Evolutionary conservation across 1,140 invertebrate species (phyloP).

Genomic region (Dreissena rostriformis): DNA sequence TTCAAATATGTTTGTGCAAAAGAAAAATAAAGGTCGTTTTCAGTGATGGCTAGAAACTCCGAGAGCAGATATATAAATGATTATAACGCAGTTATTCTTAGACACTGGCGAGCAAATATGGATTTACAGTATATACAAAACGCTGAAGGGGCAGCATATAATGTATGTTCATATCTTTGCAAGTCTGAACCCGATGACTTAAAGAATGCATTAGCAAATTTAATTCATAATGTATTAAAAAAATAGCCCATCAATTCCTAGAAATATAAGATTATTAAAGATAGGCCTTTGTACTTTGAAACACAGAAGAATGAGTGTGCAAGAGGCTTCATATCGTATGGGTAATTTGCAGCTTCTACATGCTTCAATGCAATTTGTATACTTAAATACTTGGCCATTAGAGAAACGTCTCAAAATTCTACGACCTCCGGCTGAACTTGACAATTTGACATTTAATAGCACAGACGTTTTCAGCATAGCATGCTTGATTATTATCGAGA

Average conservation of each 20-base stretch:
- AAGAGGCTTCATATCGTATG: conserved; percentile 41
- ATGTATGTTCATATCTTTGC: conserved; percentile 58
- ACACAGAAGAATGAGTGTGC: conserved; percentile 35
- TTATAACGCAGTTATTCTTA: conserved; percentile 46
- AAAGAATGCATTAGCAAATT: conserved; percentile 37
- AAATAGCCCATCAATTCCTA: conserved; percentile 3
- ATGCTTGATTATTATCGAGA: conserved; percentile 53
- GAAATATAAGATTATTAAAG: conserved; percentile 22
- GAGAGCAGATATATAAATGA: conserved; percentile 4
- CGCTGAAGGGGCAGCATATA: conserved; percentile 60
- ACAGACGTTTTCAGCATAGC: conserved; percentile 49
- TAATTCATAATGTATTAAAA: conserved; percentile 17
- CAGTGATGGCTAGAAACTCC: conserved; percentile 36
- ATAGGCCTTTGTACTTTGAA: conserved; percentile 49
- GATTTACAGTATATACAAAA: conserved; percentile 57
- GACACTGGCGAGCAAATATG: conserved; percentile 60
- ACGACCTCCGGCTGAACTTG: conserved; percentile 1
- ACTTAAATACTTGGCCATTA: conserved; percentile 30
- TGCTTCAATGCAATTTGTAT: conserved; percentile 25
- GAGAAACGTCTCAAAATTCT: conserved; percentile 14
- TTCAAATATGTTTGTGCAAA: conserved; percentile 29
- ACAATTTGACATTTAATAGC: conserved; percentile 20
- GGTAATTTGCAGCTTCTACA: conserved; percentile 39
- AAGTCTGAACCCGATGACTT: conserved; percentile 58
- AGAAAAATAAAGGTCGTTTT: conserved; percentile 48